Evolutionary conservation across 2,113 vertebrate species (phyloP).

Genomic region (Orientallactaga bullata): DNA sequence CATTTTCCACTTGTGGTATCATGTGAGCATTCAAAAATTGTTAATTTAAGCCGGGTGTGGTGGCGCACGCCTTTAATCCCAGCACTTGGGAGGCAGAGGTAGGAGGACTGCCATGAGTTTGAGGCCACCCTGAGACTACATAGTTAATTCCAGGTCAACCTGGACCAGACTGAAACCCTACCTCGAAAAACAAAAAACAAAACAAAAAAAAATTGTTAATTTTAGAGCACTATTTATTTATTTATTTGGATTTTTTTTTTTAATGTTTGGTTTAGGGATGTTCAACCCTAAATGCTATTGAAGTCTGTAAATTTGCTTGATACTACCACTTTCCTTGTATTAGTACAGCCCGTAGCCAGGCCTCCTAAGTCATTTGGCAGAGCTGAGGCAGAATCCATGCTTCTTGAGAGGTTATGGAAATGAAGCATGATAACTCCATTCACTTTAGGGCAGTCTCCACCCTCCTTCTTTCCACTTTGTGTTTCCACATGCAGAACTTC

Average conservation of each 20-base stretch:
- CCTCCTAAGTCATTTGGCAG: not conserved
- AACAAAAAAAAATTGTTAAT: no score
- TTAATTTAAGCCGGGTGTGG: no score
- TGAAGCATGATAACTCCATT: not conserved
- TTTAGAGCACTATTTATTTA: no score
- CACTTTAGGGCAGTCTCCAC: rapidly evolving
- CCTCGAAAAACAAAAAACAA: no score
- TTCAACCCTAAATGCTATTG: not conserved
- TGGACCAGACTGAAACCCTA: no score
- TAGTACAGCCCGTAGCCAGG: not conserved
- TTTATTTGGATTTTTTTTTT: no score
- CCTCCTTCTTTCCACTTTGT: not conserved
- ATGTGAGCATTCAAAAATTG: not conserved
- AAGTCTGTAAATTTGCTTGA: not conserved
- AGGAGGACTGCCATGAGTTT: no score
- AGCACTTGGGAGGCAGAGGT: no score
- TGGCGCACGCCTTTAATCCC: no score
- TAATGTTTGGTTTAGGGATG: not conserved
- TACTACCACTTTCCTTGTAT: not conserved
- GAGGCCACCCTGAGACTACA: no score
- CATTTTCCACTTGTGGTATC: not conserved
- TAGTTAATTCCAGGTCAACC: no score
- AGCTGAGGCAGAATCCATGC: not conserved
- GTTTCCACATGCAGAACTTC: not conserved
- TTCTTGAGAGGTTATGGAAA: not conserved